A percentile compares a stretch with the other conserved stretches of the same genome.
phyloP scores from a whole-genome alignment of 2,797 vertebrate genomes.

The Oceanodroma leucorhoa region DNA sequence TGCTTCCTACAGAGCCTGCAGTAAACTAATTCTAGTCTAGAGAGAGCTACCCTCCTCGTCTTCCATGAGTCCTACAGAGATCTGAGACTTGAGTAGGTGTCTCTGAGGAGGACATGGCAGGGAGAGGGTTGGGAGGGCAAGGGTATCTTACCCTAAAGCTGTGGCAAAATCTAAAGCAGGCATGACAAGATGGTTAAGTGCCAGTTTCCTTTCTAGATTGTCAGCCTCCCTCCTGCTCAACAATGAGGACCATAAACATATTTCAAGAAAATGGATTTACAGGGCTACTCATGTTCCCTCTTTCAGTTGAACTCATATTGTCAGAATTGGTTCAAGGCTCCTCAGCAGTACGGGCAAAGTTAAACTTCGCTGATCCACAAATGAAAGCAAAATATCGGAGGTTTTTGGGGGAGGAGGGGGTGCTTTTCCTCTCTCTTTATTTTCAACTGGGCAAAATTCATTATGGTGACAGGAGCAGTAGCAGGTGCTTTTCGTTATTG shows the following conservation, averaged over 20 bases:
- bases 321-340: background rate
- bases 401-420: fast-evolving
- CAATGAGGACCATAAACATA: background rate
- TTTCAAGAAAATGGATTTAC: background rate
- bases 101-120: background rate
- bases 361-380: background rate
- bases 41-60: background rate
- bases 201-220: background rate
- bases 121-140: background rate
- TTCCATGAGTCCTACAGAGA: background rate
- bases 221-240: background rate
- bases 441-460: background rate
- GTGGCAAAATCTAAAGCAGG: background rate
- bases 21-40: background rate
- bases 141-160: background rate
- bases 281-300: background rate
- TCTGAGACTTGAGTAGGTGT: background rate
- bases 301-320: background rate
- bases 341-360: background rate
- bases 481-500: background rate
- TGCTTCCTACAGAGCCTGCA: background rate
- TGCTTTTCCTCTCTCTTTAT: background rate
- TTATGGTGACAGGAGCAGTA: background rate
- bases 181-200: background rate
- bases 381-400: background rate